Base-by-base conservation (phyloP, 1,140 invertebrate species). In the Ruditapes philippinarum region DNA sequence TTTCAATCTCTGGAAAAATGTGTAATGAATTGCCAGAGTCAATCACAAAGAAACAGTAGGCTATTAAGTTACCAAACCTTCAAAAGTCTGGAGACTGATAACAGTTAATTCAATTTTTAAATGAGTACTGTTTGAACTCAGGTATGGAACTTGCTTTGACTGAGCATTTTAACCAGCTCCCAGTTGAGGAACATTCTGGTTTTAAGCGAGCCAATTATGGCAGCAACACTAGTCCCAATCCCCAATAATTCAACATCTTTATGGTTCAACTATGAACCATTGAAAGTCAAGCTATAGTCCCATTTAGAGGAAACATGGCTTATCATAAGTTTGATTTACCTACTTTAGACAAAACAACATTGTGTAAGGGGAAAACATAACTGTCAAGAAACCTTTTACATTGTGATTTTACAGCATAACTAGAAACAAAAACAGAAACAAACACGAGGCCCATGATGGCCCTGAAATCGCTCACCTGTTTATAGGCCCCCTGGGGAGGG, bases 161-260 rank as follows among this genome's bases (percentile, higher is more conserved):
- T 1, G 1, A 40, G 17, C 1, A 11, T 25, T 82, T 82, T 25
- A 82, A 82, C 57, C 80, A 82, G 28, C 57, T 65, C 36, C 54
- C 57, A 1, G 25, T 82, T 14, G 80, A 82, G 57, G 57, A 82
- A 31, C 80, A 82, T 42, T 82, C 65, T 42, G 80, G 80, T 7
- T 57, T 65, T 62, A 65, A 82, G 38, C 11, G 80, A 40, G 1
- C 5, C 7, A 62, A 65, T 22, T 19, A 57, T 7, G 80, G 80
- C 5, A n/a, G 4, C 3, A 74, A 74, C 38, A 74, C 14, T 54
- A 74, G 42, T n/a, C 70, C 70, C 12, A 11, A 36, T 28, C 36
- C 42, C 9, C 12, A 42, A 11, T 4, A 78, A 33, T 87, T 87
- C 38, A 87, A 85, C 22, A 49, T 4, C 31, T 11, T 31, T 36